Evolutionary conservation across 2,888 invertebrate genomes (phyloP), one percentile per base, ranked within the genome.

Genomic region (Phyto melanocephala): DNA sequence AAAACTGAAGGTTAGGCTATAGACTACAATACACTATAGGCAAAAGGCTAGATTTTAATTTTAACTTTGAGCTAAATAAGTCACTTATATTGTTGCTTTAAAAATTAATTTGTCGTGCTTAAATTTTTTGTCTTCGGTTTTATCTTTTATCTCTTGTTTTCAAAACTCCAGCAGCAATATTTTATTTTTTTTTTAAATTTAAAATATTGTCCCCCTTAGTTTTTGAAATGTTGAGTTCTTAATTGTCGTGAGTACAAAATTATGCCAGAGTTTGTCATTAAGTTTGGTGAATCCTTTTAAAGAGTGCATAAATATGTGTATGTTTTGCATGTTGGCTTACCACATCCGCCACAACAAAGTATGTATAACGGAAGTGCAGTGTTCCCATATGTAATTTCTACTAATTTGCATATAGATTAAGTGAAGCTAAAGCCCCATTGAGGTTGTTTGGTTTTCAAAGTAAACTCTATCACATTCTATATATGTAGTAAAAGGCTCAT

Each of bases 361-460:
- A 67, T 68, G 65, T 78, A 54, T 74, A 78, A 67, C 80, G 83
- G 83, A 82, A 82, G 70, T 84, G 74, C 83, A 83, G 84, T 28
- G 28, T 84, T 84, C 84, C 84, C 84, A 84, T 85, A 85, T 81
- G 84, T 81, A 85, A 81, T 84, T 85, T 84, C 80, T 81, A 78
- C 85, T 85, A 85, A 85, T 85, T 85, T 85, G 85, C 85, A 85
- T 85, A 84, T 85, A 85, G 85, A 85, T 85, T 85, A 85, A 78
- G 80, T 72, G 71, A 52, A 79, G 75, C 82, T 82, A 80, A 80
- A 83, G 83, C 77, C 72, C 83, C 77, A 78, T 78, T 80, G 80
- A 74, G 80, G 74, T 79, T 82, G 54, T 76, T 82, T 76, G 82
- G 79, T 60, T 82, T 70, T 62, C 42, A 65, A 24, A 75, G 65